Base-by-base conservation (phyloP, 2,113 vertebrate species). In the Noctilio leporinus region DNA sequence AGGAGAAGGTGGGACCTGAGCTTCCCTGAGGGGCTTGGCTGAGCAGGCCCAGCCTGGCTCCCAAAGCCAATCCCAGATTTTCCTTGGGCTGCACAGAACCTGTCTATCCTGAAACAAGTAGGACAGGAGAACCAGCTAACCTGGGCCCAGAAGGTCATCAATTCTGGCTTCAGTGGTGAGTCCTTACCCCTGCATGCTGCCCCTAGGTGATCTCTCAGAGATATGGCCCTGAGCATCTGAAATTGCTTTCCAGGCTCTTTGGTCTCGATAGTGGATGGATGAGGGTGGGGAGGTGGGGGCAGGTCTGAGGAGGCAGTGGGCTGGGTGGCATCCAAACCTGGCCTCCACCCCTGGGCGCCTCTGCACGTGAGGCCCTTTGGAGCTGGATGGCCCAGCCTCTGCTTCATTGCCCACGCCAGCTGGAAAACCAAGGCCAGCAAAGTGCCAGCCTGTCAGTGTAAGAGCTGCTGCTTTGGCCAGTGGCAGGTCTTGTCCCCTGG, bases 141-240 rank as follows among this genome's bases (percentile, higher is more conserved):
- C 70, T 99, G 99, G 99, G 98, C 99, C 80, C 99, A 99, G 94
- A 98, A 98, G 45, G 99, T 92, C 97, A 99, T 99, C 11, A 1
- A 28, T 0, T 98, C 98, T 70, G 99, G 99, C 70, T 99, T 99
- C 95, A 97, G 98, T 92, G 99, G 99, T 99, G 67, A 17, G 98
- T 98, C 17, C 28, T 7, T 26, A 55, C 19, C 62, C 49, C 55
- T 55, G 11, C 2, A 6, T 86, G 57, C 65, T 57, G 11, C 30
- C 51, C 45, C 0, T 1, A 9, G 40, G 10, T n/a, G 77, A 47
- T 30, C 62, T 38, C 69, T 91, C 22, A 81, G 64, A 88, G 77
- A 59, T 57, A 33, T 24, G 26, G 35, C 45, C 73, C 24, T 1
- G 35, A 49, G 64, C 64, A 30, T 49, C 75, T 75, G 33, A 75